Evolutionary conservation across 2,797 vertebrate species (phyloP), one percentile per base, ranked within the genome.

Genomic region (Lateolabrax maculatus): DNA sequence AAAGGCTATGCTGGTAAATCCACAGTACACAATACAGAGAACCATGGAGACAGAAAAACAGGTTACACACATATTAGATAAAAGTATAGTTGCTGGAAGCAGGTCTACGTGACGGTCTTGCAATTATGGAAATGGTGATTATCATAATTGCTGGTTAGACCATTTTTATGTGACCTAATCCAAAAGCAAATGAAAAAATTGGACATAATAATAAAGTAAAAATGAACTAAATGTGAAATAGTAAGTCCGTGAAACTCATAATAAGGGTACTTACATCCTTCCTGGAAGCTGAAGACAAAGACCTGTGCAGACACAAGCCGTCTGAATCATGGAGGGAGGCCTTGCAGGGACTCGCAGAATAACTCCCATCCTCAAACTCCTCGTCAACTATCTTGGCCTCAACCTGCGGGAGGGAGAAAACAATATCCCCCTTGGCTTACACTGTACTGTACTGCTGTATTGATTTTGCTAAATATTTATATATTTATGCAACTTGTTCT

Each of bases 311-410:
- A 71, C 36, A 27, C 21, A 5, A 25, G 39, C n/a, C 3, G 37
- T 80, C 69, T 81, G 79, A 84, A 68, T 63, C 79, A 66, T 44
- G 68, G 49, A 65, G 71, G n/a, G 70, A 71, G 72, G 49, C 72
- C 77, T 87, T 81, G 62, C 44, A 34, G 74, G 84, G 73, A 67
- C 78, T 84, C 36, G 9, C 57, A 71, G 61, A 81, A 70, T 53
- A 60, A 63, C 63, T 72, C 68, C 66, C 56, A 48, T 85, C 72
- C 46, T 80, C 69, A 1, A 10, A 67, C 60, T 94, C 91, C 73
- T 94, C 94, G 27, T 94, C 92, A 46, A 94, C 89, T 57, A 82
- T 89, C 83, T 91, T 86, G 60, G 90, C 92, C 84, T 94, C 87
- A 62, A 92, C 87, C 93, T 95, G 80, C 48, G 55, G 63, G 61